phyloP scores from a whole-genome alignment of 2,888 invertebrate genomes.

The Xiphydria camelus region DNA sequence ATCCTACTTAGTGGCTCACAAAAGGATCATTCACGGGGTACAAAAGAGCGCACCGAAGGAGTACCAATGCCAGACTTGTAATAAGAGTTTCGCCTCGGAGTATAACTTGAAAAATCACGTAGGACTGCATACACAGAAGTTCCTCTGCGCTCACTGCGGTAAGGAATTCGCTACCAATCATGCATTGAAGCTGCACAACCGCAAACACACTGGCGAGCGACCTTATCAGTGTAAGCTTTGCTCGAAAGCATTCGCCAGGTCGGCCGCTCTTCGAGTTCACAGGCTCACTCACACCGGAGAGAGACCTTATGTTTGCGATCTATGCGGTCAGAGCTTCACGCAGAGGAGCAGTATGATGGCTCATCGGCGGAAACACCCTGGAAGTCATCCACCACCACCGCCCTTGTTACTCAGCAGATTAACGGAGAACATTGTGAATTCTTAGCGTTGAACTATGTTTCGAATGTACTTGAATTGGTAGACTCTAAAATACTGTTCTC shows the following conservation, averaged over 20 bases:
- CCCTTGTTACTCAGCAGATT: constrained; percentile 9
- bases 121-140: constrained; percentile 28
- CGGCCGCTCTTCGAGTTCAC: constrained; percentile 3
- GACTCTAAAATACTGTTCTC: no score
- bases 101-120: constrained; percentile 24
- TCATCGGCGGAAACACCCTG: constrained; percentile 23
- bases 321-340: constrained; percentile 1
- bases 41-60: constrained; percentile 4
- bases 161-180: constrained; percentile 24
- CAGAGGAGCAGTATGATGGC: constrained; percentile 25
- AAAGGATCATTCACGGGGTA: constrained; percentile 15
- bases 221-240: constrained; percentile 8
- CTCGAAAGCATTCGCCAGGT: constrained; percentile 19
- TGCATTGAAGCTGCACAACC: constrained; percentile 10
- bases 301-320: not conserved
- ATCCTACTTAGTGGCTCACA: constrained; percentile 19
- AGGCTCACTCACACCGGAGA: not conserved
- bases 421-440: constrained; percentile 2
- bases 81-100: constrained; percentile 24
- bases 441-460: no score
- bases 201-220: not conserved
- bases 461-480: no score
- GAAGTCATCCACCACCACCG: constrained; percentile 23
- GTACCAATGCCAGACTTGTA: constrained; percentile 12
- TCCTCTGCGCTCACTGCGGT: constrained; percentile 28